Conservation (phyloP, 2,797 vertebrate species). For the Gymnocypris eckloni region DNA sequence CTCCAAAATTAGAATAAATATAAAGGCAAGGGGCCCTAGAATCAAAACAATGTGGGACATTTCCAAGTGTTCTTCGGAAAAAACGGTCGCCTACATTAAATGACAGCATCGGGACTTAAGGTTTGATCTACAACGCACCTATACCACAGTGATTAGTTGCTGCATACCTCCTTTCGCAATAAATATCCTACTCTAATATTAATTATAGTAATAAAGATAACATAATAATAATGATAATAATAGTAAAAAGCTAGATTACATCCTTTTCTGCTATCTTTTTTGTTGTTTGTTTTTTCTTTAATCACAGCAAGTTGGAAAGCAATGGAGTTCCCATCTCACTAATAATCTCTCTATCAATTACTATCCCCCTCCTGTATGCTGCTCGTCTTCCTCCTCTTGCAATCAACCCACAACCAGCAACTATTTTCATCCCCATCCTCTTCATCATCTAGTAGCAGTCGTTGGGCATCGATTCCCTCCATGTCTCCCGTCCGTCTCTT, state of each 20-base stretch:
- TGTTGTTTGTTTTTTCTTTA: constrained; percentile 72
- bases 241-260: constrained; percentile 71
- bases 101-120: constrained; percentile 82
- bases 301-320: constrained; percentile 86
- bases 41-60: constrained; percentile 69
- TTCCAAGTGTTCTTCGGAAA: constrained; percentile 61
- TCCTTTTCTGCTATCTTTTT: constrained; percentile 74
- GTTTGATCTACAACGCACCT: constrained; percentile 66
- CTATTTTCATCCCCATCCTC: constrained; percentile 51
- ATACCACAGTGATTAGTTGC: constrained; percentile 81
- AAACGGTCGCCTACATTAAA: constrained; percentile 73
- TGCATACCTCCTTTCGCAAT: constrained; percentile 78
- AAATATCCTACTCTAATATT: constrained; percentile 82
- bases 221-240: constrained; percentile 61
- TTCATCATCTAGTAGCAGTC: constrained; percentile 65
- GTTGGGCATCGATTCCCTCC: constrained; percentile 55
- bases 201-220: constrained; percentile 77
- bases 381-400: constrained; percentile 65
- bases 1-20: constrained; percentile 80
- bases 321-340: constrained; percentile 78
- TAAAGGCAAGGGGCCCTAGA: constrained; percentile 78
- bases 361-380: constrained; percentile 38
- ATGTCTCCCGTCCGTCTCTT: constrained; percentile 69
- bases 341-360: constrained; percentile 66
- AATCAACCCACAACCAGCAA: constrained; percentile 61